Evolutionary conservation across 2,888 invertebrate species (phyloP).

Genomic region (Calameuta filiformis): DNA sequence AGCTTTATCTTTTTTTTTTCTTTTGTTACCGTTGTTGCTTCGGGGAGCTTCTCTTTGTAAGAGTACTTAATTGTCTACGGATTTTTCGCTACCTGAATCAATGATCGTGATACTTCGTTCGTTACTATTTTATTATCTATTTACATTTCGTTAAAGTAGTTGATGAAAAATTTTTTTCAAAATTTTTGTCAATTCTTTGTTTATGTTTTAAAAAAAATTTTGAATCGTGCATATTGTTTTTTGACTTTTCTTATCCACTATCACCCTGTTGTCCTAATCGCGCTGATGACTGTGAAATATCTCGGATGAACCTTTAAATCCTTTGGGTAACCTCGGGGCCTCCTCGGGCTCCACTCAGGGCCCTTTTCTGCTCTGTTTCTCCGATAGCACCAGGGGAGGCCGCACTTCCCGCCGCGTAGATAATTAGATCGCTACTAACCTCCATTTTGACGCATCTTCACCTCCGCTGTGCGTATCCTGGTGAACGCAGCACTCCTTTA

Average conservation of each 20-base stretch:
- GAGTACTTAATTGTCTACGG: neutral
- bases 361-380: constrained; percentile 49
- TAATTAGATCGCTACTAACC: constrained; percentile 66
- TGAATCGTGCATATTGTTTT: neutral
- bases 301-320: constrained; percentile 2
- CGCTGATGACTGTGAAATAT: constrained; percentile 34
- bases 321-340: neutral
- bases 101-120: neutral
- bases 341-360: constrained; percentile 25
- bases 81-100: neutral
- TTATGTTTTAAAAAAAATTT: neutral
- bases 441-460: constrained; percentile 53
- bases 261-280: constrained; percentile 14
- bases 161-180: too few species aligned
- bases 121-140: too few species aligned
- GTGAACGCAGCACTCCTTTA: neutral
- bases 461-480: constrained; percentile 29
- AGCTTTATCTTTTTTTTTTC: neutral
- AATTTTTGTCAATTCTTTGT: neutral
- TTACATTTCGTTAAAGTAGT: too few species aligned
- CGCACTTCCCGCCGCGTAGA: constrained; percentile 63
- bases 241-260: neutral
- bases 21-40: neutral
- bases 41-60: neutral
- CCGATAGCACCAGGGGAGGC: constrained; percentile 56